Conservation (phyloP, 2,888 invertebrate species). For the Patella caerulea region DNA sequence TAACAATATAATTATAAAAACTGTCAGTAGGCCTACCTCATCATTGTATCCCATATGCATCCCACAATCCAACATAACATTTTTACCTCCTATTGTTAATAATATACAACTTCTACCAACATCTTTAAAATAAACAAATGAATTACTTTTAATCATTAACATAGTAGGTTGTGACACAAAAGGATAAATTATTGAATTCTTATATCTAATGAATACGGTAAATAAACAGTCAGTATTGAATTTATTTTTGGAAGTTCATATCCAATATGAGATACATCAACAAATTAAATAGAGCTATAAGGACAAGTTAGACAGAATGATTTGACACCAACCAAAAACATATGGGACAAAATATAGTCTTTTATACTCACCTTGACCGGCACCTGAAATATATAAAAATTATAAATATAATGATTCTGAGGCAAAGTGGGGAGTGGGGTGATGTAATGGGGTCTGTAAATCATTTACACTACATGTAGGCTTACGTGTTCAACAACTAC, state of each 20-base stretch:
- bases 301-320: not conserved
- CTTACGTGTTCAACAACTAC: too few relatives aligned
- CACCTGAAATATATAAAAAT: slow-evolving; percentile 51
- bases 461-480: too few relatives aligned
- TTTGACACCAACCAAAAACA: not conserved
- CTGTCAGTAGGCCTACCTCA: slow-evolving; percentile 75
- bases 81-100: slow-evolving; percentile 95
- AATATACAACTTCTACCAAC: slow-evolving; percentile 98
- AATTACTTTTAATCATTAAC: too few relatives aligned
- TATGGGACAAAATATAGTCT: not conserved
- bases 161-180: too few relatives aligned
- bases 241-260: too few relatives aligned
- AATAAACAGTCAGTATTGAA: too few relatives aligned
- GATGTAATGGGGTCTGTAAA: not conserved
- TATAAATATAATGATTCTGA: slow-evolving; percentile 29
- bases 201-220: too few relatives aligned
- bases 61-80: slow-evolving; percentile 99
- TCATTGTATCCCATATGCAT: slow-evolving; percentile 99
- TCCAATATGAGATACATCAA: too few relatives aligned
- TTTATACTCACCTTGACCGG: slow-evolving; percentile 60
- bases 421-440: not conserved
- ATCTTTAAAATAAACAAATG: slow-evolving; percentile 75
- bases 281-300: too few relatives aligned
- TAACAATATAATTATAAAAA: not conserved
- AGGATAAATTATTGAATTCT: too few relatives aligned